Evolutionary conservation across 2,797 vertebrate genomes (phyloP).

Genomic region (Cryptoprocta ferox): DNA sequence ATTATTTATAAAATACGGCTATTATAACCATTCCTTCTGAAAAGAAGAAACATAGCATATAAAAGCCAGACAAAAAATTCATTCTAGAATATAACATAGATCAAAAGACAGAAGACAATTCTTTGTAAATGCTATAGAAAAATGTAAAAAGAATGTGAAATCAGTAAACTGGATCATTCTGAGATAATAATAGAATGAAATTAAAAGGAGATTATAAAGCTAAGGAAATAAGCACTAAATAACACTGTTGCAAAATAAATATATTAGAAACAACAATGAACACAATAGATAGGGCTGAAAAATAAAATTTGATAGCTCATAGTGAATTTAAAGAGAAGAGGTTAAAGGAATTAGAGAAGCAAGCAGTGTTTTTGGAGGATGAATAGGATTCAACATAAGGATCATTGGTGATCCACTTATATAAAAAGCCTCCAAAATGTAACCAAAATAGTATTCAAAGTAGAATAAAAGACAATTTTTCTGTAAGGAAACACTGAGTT

Average conservation of each 20-base stretch:
- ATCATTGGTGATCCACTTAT: not conserved
- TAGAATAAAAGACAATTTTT: not conserved
- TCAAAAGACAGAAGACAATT: not conserved
- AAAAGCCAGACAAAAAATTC: not conserved
- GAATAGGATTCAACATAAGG: not conserved
- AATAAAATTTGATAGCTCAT: not conserved
- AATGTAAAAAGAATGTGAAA: not conserved
- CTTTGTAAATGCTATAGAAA: not conserved
- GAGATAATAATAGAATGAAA: not conserved
- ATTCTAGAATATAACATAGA: not conserved
- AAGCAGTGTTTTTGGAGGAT: not conserved
- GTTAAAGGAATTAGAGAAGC: not conserved
- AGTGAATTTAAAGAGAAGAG: not conserved
- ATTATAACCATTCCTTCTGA: not conserved
- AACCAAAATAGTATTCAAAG: not conserved
- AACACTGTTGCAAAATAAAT: not conserved
- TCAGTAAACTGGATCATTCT: not conserved
- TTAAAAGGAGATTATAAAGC: constrained; percentile 3
- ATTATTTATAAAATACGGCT: not conserved
- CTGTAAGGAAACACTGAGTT: not conserved
- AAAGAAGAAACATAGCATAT: not conserved
- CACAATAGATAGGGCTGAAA: not conserved
- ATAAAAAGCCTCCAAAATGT: not conserved
- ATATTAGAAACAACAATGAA: not conserved
- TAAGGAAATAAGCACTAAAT: not conserved